Conservation (phyloP, 1,140 invertebrate genomes). For the Hetaerina americana region DNA sequence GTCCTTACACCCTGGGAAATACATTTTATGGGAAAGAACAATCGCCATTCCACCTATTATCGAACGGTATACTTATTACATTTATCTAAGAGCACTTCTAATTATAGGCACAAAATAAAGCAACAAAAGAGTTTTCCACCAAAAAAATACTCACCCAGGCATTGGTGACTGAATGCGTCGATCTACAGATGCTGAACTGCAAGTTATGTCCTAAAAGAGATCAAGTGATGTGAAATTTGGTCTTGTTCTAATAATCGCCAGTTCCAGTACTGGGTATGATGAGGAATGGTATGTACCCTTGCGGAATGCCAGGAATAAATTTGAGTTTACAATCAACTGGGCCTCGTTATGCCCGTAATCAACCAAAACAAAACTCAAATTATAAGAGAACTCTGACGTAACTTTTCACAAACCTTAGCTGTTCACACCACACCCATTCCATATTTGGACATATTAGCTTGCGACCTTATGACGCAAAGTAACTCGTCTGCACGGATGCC, state of each 20-base stretch:
- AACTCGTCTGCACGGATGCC: too few relatives aligned
- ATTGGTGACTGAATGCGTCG: neutral
- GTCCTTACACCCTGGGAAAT: too few relatives aligned
- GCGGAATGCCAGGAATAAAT: neutral
- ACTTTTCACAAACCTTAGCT: neutral
- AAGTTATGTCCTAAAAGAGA: neutral
- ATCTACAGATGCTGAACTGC: neutral
- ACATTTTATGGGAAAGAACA: neutral
- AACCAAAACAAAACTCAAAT: neutral
- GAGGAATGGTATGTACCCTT: neutral
- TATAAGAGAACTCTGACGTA: neutral
- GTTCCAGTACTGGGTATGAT: too few relatives aligned
- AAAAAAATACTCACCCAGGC: neutral
- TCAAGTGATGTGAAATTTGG: neutral
- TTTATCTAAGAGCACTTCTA: neutral
- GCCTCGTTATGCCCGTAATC: neutral
- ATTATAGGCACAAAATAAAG: neutral
- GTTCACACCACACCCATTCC: neutral
- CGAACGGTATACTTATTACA: neutral
- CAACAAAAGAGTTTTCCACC: neutral
- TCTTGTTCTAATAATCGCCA: neutral
- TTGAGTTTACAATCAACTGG: neutral
- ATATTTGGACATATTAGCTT: neutral
- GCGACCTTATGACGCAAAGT: too few relatives aligned
- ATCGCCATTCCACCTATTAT: neutral